Percentiles rank a stretch among this genome's conserved stretches.
These are phyloP conservation scores for Carabus problematicus DNA, from an alignment of 2,888 invertebrate species.

Conservation along the genomic window DNA sequence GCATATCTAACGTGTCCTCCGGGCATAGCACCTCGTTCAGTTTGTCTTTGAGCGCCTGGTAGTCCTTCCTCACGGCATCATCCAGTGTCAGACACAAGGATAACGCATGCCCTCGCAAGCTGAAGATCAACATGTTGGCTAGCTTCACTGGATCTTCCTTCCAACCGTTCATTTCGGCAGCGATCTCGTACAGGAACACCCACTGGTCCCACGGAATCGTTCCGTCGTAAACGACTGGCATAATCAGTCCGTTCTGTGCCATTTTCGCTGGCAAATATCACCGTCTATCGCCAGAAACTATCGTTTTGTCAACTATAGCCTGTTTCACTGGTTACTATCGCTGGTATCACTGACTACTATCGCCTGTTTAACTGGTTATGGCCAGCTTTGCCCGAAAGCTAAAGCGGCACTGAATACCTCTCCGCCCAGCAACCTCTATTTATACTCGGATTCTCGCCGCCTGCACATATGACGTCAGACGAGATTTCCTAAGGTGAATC, in stretches of 20 bases:
- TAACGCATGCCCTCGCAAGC: constrained; percentile 33
- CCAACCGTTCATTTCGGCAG: constrained; percentile 36
- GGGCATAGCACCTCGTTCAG: constrained; percentile 30
- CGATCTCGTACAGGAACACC: constrained; percentile 36
- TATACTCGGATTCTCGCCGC: constrained; percentile 16
- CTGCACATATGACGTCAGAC: constrained; percentile 18
- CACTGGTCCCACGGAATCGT: constrained; percentile 37
- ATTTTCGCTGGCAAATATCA: constrained; percentile 2
- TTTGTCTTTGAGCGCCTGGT: constrained; percentile 28
- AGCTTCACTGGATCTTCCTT: constrained; percentile 22
- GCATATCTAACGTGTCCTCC: constrained; percentile 31
- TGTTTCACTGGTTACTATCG: constrained; percentile 7
- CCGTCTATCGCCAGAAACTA: background rate
- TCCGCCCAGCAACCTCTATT: constrained; percentile 17
- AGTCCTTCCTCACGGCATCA: constrained; percentile 23
- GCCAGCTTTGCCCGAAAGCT: constrained; percentile 27
- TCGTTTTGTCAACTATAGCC: background rate
- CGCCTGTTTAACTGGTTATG: constrained; percentile 21
- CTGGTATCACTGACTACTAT: constrained; percentile 5
- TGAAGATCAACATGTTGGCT: constrained; percentile 35
- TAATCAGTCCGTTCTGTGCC: constrained; percentile 26
- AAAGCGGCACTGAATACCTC: constrained; percentile 26
- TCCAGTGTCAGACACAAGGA: constrained; percentile 35
- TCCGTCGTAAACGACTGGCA: constrained; percentile 38
- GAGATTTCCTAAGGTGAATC: too few species aligned